These are phyloP conservation scores for Chanos chanos DNA, from an alignment of 2,797 vertebrate species.

Conservation along the genomic window DNA sequence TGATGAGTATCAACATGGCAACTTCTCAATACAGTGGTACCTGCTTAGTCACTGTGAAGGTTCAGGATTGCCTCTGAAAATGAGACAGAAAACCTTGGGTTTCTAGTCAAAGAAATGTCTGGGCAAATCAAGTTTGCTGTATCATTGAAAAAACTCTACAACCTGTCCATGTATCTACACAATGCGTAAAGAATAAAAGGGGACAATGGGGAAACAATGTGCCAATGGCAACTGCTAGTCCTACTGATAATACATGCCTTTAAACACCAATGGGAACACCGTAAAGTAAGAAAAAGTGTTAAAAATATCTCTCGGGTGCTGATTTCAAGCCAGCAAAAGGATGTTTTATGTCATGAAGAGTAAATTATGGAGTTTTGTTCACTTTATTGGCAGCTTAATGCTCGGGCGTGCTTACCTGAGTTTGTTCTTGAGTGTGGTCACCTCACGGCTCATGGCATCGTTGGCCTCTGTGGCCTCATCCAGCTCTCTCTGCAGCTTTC, in stretches of 20 bases:
- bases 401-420: slow-evolving; percentile 76
- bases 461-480: slow-evolving; percentile 89
- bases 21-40: slow-evolving; percentile 80
- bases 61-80: slow-evolving; percentile 98
- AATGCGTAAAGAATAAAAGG: too few relatives aligned
- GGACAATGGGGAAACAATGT: too few relatives aligned
- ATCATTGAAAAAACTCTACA: background rate
- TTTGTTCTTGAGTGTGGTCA: slow-evolving; percentile 84
- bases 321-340: too few relatives aligned
- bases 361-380: too few relatives aligned
- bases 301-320: too few relatives aligned
- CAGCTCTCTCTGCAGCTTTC: slow-evolving; percentile 94
- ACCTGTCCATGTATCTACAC: too few relatives aligned
- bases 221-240: too few relatives aligned
- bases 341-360: too few relatives aligned
- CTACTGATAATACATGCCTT: too few relatives aligned
- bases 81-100: slow-evolving; percentile 81
- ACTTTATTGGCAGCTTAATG: background rate
- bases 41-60: slow-evolving; percentile 92
- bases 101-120: slow-evolving; percentile 11
- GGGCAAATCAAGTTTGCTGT: background rate
- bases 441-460: slow-evolving; percentile 81
- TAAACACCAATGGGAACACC: too few relatives aligned
- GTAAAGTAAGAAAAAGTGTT: too few relatives aligned
- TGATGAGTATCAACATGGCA: slow-evolving; percentile 55